Percentiles rank a stretch among this genome's conserved stretches.
phyloP scores from a whole-genome alignment of 1,140 invertebrate species.

The Tetramorium alpestre region DNA sequence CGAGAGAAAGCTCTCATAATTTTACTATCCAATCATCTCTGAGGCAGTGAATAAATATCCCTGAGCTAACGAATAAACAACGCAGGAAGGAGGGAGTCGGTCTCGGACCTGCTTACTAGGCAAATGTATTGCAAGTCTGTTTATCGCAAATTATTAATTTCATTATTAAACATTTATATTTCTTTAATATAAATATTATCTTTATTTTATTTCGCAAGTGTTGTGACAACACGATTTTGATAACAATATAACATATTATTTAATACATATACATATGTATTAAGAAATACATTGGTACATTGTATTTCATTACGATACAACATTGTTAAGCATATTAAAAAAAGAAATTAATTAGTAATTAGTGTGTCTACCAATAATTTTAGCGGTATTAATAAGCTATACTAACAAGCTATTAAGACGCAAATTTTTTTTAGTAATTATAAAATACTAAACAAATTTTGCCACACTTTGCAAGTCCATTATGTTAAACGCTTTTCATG shows the following conservation, averaged over 20 bases:
- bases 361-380: neutral
- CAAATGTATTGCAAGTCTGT: neutral
- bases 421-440: constrained; percentile 12
- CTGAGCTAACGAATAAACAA: neutral
- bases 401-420: neutral
- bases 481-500: neutral
- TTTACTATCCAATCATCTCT: constrained; percentile 8
- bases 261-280: neutral
- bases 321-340: neutral
- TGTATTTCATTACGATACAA: neutral
- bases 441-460: constrained; percentile 1
- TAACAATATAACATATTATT: constrained; percentile 9
- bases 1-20: constrained; percentile 2
- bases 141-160: neutral
- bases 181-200: neutral
- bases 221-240: neutral
- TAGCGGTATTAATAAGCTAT: neutral
- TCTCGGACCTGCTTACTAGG: neutral
- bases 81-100: neutral
- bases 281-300: neutral
- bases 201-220: constrained; percentile 20
- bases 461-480: neutral
- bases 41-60: neutral
- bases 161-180: neutral
- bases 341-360: neutral